Conservation (phyloP, 1,140 invertebrate genomes). For the Daktulosphaira vitifoliae region DNA sequence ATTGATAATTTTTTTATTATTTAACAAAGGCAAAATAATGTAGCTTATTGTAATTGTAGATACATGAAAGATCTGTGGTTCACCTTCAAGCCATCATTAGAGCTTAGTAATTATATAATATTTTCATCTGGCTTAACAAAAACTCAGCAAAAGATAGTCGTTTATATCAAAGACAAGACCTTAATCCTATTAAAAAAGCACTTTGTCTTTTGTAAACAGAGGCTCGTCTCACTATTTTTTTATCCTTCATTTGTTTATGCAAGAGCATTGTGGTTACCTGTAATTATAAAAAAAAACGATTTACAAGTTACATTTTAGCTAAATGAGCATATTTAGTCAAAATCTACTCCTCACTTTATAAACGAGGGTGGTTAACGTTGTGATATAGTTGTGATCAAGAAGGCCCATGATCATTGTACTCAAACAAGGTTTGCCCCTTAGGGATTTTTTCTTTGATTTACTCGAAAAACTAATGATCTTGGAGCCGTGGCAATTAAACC, state of each 20-base stretch:
- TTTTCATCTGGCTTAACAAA: constrained; percentile 11
- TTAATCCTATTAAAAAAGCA: constrained; percentile 31
- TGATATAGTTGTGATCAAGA: neutral
- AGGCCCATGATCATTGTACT: neutral
- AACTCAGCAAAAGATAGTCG: neutral
- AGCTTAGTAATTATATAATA: constrained; percentile 11
- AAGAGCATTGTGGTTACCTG: constrained; percentile 13
- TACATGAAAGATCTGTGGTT: neutral
- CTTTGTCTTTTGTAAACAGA: constrained; percentile 25
- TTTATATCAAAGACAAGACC: constrained; percentile 22
- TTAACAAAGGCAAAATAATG: no score
- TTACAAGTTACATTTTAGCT: neutral
- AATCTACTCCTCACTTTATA: neutral
- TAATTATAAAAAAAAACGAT: constrained; percentile 17
- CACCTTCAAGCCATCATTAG: constrained; percentile 6
- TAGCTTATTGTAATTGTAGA: no score
- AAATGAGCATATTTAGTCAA: constrained; percentile 6
- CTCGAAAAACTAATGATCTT: constrained; percentile 7
- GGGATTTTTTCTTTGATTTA: constrained; percentile 33
- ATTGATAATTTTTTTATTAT: no score
- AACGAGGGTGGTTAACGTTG: neutral
- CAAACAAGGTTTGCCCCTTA: constrained; percentile 13
- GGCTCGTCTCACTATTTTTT: neutral
- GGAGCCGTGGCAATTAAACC: constrained; percentile 27
- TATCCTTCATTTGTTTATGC: neutral